Evolutionary conservation across 2,113 vertebrate species (phyloP).

Genomic region (Nerophis lumbriciformis): DNA sequence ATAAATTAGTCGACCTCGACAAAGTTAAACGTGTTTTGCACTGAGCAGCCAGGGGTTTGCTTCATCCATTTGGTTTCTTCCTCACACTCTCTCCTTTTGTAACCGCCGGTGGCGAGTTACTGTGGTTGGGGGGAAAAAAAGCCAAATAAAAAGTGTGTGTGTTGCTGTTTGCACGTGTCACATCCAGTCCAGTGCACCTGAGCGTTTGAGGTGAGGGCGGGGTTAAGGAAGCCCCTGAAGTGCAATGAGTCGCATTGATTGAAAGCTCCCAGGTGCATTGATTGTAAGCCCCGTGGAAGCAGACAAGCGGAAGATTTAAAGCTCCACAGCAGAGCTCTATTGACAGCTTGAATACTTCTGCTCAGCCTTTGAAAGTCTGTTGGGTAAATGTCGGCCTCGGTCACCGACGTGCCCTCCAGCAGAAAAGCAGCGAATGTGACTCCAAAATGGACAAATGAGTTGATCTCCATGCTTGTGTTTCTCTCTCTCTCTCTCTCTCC

Average conservation of each 20-base stretch:
- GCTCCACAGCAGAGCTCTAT: constrained; percentile 43
- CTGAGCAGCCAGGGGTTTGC: no score
- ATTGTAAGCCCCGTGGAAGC: constrained; percentile 50
- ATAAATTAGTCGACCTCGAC: no score
- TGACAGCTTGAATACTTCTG: constrained; percentile 24
- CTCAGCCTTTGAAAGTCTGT: constrained; percentile 15
- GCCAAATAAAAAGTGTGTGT: neutral
- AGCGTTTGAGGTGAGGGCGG: constrained; percentile 21
- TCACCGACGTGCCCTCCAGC: constrained; percentile 1
- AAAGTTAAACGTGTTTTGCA: no score
- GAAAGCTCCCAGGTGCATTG: constrained; percentile 52
- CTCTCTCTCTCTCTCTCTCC: constrained; percentile 3
- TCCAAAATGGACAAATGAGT: no score
- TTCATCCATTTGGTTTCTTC: no score
- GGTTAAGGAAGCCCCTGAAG: constrained; percentile 56
- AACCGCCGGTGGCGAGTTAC: neutral
- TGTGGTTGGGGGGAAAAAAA: neutral
- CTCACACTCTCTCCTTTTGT: neutral
- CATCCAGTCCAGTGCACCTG: constrained; percentile 9
- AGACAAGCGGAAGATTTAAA: constrained; percentile 49
- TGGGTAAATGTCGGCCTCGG: constrained; percentile 29
- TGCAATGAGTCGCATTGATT: constrained; percentile 58
- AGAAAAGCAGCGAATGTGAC: neutral
- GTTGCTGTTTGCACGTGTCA: neutral
- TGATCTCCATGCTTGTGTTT: constrained; percentile 8